Evolutionary conservation across 2,113 vertebrate species (phyloP), one percentile per base, ranked within the genome.

Genomic region (Heterocephalus glaber): DNA sequence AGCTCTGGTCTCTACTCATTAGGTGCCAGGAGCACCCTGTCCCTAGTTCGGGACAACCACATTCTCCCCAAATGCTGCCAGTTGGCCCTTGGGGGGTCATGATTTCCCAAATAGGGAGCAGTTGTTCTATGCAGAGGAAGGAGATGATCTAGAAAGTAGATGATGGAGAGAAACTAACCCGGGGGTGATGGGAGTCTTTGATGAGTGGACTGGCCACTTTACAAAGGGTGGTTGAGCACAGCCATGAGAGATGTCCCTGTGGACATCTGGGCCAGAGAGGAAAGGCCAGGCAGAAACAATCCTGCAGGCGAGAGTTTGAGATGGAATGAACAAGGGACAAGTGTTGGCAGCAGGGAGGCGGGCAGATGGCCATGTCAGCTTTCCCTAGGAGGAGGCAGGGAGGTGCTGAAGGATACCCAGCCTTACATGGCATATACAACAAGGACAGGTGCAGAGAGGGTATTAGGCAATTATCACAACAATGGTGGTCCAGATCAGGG

Each of bases 341-440:
- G 13, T 35, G 9, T 1, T 11, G 30, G 20, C 7, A 19, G 26
- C 28, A 38, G 33, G 33, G 47, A 83, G 47, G 49, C 30, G 30
- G 26, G 33, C 22, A 8, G 38, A 38, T 22, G 26, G 41, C 30
- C 2, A 0, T 1, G 3, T 0, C 17, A 38, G 16, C 26, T 26
- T 30, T 20, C 89, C 28, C 74, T 81, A 28, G 2, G 20, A 61
- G 88, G 72, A 82, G 60, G 28, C 8, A 4, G 22, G 52, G 22
- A 84, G 22, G 41, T 47, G 17, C 2, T 54, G 24, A 28, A 38
- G 49, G 41, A 38, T 38, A 7, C 66, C 33, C 66, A 70, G n/a
- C 66, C 7, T 70, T 38, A 10, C 35, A 22, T n/a, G 35, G 16
- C 41, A 5, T 28, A 9, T 28, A 20, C 12, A 86, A 33, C 76